A percentile compares a stretch with the other conserved stretches of the same genome.
These are phyloP conservation scores for Caenorhabditis angaria DNA, from an alignment of 2,888 invertebrate species.

Conservation along the genomic window DNA sequence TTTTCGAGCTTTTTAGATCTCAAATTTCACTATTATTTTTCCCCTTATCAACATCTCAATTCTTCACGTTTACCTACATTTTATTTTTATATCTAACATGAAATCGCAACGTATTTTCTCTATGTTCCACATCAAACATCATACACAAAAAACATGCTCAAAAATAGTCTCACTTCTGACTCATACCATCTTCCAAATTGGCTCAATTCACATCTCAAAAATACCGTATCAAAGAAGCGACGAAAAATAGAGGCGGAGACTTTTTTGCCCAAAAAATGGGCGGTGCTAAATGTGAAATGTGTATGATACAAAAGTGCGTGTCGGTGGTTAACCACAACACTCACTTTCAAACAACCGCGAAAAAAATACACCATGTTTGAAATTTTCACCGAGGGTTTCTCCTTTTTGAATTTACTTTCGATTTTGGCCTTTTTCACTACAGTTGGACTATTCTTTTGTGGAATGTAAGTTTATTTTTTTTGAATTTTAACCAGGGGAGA, in stretches of 20 bases:
- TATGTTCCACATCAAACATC: neutral
- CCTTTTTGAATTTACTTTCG: slow-evolving; percentile 68
- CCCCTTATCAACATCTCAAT: no score
- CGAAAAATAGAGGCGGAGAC: neutral
- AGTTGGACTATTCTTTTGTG: slow-evolving; percentile 83
- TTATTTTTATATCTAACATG: no score
- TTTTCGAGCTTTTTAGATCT: no score
- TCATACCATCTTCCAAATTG: neutral
- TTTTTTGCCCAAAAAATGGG: neutral
- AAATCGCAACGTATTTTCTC: no score
- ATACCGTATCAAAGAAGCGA: no score
- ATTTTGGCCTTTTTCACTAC: slow-evolving; percentile 81
- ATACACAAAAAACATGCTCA: neutral
- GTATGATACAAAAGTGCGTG: slow-evolving; percentile 3
- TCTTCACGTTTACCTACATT: no score
- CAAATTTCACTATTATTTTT: no score
- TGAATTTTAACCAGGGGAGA: slow-evolving; percentile 3
- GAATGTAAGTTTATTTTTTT: slow-evolving; percentile 33
- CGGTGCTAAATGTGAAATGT: neutral
- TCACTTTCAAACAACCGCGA: neutral
- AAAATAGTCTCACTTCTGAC: neutral
- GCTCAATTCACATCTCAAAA: neutral
- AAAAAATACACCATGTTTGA: slow-evolving; percentile 63
- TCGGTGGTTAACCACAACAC: neutral
- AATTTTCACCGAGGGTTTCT: slow-evolving; percentile 67